Evolutionary conservation across 1,140 invertebrate species (phyloP).

Genomic region (Drosophila littoralis): DNA sequence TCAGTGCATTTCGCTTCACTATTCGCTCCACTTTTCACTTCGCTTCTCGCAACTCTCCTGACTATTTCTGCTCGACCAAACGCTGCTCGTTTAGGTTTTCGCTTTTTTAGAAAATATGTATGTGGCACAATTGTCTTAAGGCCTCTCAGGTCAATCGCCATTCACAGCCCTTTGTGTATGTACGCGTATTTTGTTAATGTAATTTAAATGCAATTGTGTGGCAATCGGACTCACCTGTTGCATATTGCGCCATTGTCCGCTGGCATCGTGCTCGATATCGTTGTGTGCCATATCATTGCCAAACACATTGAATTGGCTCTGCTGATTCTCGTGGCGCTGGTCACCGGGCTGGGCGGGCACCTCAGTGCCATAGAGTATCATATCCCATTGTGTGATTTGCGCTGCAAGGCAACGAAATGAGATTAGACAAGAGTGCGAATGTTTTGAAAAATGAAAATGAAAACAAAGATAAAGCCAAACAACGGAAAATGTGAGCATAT

Average conservation of each 20-base stretch:
- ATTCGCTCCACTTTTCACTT: background rate
- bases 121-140: background rate
- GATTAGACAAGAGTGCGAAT: constrained; percentile 13
- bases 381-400: constrained; percentile 88
- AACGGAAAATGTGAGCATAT: constrained; percentile 43
- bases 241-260: constrained; percentile 81
- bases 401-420: constrained; percentile 75
- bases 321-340: constrained; percentile 58
- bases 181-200: background rate
- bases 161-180: too few species aligned
- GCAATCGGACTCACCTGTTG: constrained; percentile 75
- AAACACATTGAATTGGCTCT: constrained; percentile 54
- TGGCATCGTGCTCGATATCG: constrained; percentile 67
- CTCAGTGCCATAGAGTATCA: constrained; percentile 92
- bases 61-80: background rate
- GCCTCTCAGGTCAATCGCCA: too few species aligned
- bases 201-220: background rate
- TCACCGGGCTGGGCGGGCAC: constrained; percentile 86
- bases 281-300: constrained; percentile 76
- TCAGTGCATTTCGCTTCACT: background rate
- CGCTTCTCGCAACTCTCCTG: background rate
- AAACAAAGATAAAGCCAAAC: constrained; percentile 36
- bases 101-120: too few species aligned
- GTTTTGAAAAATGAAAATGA: constrained; percentile 34
- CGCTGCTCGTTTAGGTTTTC: background rate